Percentiles rank a stretch among this genome's conserved stretches.
Evolutionary conservation across 2,113 vertebrate genomes (phyloP).

Genomic region (Myotis lucifugus): DNA sequence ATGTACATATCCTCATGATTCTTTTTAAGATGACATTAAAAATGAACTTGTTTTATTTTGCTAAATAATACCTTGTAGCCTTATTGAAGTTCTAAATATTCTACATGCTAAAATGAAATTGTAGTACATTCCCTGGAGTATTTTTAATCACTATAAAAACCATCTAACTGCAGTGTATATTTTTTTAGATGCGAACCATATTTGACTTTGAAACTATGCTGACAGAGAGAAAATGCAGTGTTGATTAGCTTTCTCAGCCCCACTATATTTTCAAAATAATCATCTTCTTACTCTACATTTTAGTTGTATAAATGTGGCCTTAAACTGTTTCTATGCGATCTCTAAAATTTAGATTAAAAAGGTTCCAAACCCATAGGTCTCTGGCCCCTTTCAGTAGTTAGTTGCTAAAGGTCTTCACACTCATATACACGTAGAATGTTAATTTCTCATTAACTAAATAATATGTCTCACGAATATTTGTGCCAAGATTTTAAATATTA

Average conservation of each 20-base stretch:
- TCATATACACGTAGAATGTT: slow-evolving; percentile 3
- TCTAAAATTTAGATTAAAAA: slow-evolving; percentile 51
- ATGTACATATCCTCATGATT: neutral
- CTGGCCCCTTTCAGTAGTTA: slow-evolving; percentile 34
- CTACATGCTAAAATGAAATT: slow-evolving; percentile 62
- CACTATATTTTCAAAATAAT: slow-evolving; percentile 56
- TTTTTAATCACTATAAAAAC: slow-evolving; percentile 62
- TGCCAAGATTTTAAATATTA: slow-evolving; percentile 42
- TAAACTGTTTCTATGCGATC: slow-evolving; percentile 17
- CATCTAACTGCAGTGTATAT: slow-evolving; percentile 19
- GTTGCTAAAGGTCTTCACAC: neutral
- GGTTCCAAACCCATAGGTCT: neutral
- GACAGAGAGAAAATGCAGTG: slow-evolving; percentile 41
- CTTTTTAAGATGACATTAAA: slow-evolving; percentile 51
- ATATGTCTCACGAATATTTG: slow-evolving; percentile 23
- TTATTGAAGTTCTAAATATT: slow-evolving; percentile 68
- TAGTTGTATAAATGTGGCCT: slow-evolving; percentile 12
- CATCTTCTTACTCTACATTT: slow-evolving; percentile 36
- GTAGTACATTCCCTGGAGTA: slow-evolving; percentile 43
- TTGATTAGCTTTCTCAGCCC: slow-evolving; percentile 56
- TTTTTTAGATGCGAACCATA: slow-evolving; percentile 54
- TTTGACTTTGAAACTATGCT: slow-evolving; percentile 68
- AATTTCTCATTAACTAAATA: slow-evolving; percentile 41
- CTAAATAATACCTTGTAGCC: slow-evolving; percentile 24
- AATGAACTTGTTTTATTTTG: slow-evolving; percentile 54